phyloP scores from a whole-genome alignment of 2,797 vertebrate species.

The Spea hammondii region DNA sequence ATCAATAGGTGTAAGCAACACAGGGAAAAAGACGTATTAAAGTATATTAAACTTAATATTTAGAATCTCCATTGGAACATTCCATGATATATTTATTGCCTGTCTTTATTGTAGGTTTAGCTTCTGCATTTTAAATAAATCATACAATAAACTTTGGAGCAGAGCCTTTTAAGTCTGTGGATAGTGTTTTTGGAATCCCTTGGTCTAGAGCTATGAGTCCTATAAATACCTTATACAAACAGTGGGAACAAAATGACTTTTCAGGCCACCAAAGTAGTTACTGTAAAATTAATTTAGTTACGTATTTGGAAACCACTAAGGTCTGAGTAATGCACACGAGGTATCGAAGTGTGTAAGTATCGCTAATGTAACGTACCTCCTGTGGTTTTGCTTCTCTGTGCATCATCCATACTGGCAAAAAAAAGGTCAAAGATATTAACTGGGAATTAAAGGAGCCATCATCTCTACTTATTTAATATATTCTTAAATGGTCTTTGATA shows the following conservation, averaged over 20 bases:
- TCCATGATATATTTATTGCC: slow-evolving; percentile 7
- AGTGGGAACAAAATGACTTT: too few species aligned
- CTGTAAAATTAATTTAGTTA: slow-evolving; percentile 16
- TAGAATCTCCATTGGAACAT: neutral
- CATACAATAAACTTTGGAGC: neutral
- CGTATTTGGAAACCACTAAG: neutral
- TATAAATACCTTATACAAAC: neutral
- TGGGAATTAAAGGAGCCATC: too few species aligned
- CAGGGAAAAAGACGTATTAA: neutral
- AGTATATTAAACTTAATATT: neutral
- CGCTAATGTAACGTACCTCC: neutral
- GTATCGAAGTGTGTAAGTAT: neutral
- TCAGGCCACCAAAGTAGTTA: slow-evolving; percentile 22
- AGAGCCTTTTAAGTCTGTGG: neutral
- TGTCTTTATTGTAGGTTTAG: slow-evolving; percentile 3
- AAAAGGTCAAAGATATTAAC: neutral
- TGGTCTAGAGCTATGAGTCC: neutral
- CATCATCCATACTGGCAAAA: neutral
- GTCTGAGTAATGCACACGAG: slow-evolving; percentile 18
- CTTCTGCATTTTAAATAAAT: neutral
- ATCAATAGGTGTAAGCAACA: neutral
- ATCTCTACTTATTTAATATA: too few species aligned
- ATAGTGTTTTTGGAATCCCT: neutral
- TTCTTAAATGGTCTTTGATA: too few species aligned
- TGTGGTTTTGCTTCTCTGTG: slow-evolving; percentile 5